Evolutionary conservation across 2,888 invertebrate genomes (phyloP).

Genomic region (Anthophora plumipes): DNA sequence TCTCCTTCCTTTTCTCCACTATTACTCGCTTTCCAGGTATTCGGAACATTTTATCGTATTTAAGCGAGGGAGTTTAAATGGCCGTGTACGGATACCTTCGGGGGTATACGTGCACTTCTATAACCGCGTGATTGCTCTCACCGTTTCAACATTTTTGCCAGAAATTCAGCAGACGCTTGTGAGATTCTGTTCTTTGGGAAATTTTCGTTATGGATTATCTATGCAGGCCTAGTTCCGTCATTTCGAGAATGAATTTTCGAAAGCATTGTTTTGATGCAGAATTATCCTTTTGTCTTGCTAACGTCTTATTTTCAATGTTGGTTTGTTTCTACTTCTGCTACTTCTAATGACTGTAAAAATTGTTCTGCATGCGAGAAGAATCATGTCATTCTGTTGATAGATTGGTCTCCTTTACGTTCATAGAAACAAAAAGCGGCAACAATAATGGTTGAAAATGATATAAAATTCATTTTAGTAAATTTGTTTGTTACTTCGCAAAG

Average conservation of each 20-base stretch:
- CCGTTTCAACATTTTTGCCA: neutral
- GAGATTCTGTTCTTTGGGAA: conserved; percentile 26
- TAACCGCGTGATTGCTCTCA: conserved; percentile 15
- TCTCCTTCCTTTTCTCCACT: conserved; percentile 1
- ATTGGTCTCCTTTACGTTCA: no score
- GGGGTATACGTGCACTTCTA: conserved; percentile 21
- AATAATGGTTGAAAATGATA: no score
- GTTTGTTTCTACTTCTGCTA: no score
- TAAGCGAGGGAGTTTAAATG: conserved; percentile 62
- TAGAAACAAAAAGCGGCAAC: no score
- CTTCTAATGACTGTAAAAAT: neutral
- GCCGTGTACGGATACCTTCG: conserved; percentile 42
- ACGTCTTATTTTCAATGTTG: neutral
- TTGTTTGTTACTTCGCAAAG: no score
- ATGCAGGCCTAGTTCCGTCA: neutral
- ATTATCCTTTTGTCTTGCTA: neutral
- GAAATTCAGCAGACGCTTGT: conserved; percentile 33
- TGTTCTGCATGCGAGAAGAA: neutral
- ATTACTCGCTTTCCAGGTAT: conserved; percentile 64
- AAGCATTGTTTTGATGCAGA: neutral
- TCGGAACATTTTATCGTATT: conserved; percentile 61
- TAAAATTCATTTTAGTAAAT: no score
- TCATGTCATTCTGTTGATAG: no score
- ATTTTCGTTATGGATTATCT: conserved; percentile 7
- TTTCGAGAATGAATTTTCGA: conserved; percentile 2